Percentiles rank a stretch among this genome's conserved stretches.
Conservation (phyloP, 2,797 vertebrate genomes). For the Lateolabrax maculatus region DNA sequence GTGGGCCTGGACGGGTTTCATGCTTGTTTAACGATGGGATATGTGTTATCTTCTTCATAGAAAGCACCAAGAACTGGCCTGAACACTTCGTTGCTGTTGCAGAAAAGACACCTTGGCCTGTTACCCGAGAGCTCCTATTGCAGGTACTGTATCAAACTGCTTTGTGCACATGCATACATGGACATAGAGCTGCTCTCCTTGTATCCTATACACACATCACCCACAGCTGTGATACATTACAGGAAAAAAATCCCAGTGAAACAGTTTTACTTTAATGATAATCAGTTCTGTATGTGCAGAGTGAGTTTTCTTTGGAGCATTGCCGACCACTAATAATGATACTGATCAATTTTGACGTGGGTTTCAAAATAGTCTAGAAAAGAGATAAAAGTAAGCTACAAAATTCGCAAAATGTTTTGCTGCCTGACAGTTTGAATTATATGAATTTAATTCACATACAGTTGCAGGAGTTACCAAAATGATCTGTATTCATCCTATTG, state of each 20-base stretch:
- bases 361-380: constrained; percentile 22
- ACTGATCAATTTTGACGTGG: constrained; percentile 20
- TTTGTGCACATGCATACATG: background rate
- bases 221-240: constrained; percentile 59
- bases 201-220: background rate
- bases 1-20: background rate
- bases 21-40: background rate
- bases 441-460: background rate
- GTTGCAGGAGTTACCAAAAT: background rate
- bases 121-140: constrained; percentile 88
- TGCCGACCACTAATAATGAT: constrained; percentile 28
- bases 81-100: constrained; percentile 89
- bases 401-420: background rate
- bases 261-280: constrained; percentile 36
- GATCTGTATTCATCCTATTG: background rate
- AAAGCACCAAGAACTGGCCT: constrained; percentile 89
- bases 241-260: constrained; percentile 22
- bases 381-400: constrained; percentile 1
- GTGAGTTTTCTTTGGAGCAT: constrained; percentile 16
- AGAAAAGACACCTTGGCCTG: constrained; percentile 91
- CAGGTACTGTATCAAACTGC: constrained; percentile 84
- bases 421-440: constrained; percentile 9
- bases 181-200: background rate
- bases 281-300: constrained; percentile 58
- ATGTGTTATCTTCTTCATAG: constrained; percentile 70